phyloP scores from a whole-genome alignment of 2,888 invertebrate genomes.

The Aquatica leii region DNA sequence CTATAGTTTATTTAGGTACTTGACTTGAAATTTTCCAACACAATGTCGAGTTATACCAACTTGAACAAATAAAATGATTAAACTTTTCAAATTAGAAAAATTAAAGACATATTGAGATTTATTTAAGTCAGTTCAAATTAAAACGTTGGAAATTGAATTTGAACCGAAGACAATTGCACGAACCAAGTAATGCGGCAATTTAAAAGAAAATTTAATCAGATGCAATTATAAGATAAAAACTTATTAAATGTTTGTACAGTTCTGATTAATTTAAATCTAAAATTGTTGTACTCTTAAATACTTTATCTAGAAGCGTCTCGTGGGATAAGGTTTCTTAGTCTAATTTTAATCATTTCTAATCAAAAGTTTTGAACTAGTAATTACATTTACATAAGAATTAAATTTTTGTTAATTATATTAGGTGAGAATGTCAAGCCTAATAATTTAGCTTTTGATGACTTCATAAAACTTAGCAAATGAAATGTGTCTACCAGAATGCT shows the following conservation, averaged over 20 bases:
- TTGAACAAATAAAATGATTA: too few relatives aligned
- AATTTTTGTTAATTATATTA: slow-evolving; percentile 20
- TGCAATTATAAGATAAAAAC: slow-evolving; percentile 9
- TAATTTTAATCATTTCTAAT: slow-evolving; percentile 16
- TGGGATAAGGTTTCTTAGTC: slow-evolving; percentile 4
- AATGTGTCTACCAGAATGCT: background rate
- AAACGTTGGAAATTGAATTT: too few relatives aligned
- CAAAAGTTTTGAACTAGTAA: slow-evolving; percentile 20
- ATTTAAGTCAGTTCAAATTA: too few relatives aligned
- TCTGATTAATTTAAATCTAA: slow-evolving; percentile 8
- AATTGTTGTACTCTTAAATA: slow-evolving; percentile 11
- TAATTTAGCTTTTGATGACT: slow-evolving; percentile 15
- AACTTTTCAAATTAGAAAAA: too few relatives aligned
- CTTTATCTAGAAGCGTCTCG: background rate
- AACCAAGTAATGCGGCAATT: too few relatives aligned
- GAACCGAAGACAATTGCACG: too few relatives aligned
- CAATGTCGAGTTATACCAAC: too few relatives aligned
- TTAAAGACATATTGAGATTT: too few relatives aligned
- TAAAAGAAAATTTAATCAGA: background rate
- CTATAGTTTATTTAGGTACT: too few relatives aligned
- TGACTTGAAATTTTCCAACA: too few relatives aligned
- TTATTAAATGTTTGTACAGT: slow-evolving; percentile 7
- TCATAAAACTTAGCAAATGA: slow-evolving; percentile 16
- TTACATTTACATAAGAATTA: slow-evolving; percentile 23
- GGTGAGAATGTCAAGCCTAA: slow-evolving; percentile 17